Evolutionary conservation across 2,113 vertebrate genomes (phyloP), one percentile per base, ranked within the genome.

Genomic region (Clarias gariepinus): DNA sequence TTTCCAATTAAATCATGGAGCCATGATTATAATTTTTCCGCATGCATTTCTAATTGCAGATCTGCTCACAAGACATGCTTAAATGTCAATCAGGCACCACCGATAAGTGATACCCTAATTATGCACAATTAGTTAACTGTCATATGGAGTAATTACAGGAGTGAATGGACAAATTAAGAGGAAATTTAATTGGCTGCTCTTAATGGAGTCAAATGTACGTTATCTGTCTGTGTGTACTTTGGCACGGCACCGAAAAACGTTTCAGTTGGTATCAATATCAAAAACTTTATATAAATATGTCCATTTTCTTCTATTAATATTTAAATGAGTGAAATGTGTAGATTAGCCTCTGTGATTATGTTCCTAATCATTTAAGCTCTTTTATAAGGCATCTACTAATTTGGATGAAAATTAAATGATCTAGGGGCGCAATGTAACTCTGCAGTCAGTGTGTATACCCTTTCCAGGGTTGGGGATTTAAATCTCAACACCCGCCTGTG

Each of bases 41-140:
- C 57, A 41, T 90, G 88, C 91, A 83, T 79, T 90, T 91, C 85
- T 94, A 94, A 93, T 93, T 87, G 91, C 52, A 85, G 60, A 88
- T 90, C 84, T 69, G 86, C 76, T 92, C 85, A 85, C 77, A 89
- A 82, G 89, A 89, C 90, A 92, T 89, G 91, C 90, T 92, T 89
- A 87, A 82, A 80, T 92, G 90, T 93, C 91, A 92, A 89, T 94
- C 92, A 92, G 90, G 58, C 90, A 60, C 89, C 63, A 90, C 88
- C 91, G 69, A 89, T 87, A 76, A 90, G 87, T 91, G 87, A 53
- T 84, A 88, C 86, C 81, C 11, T 93, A 94, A 93, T 93, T 90
- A 91, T 87, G 83, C 87, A 86, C 84, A 92, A 93, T 94, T 93
- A 93, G 93, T 92, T 92, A 89, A 89, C 88, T 79, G 85, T 88